Evolutionary conservation across 2,888 invertebrate species (phyloP), one percentile per base, ranked within the genome.

Genomic region (Acleris holmiana): DNA sequence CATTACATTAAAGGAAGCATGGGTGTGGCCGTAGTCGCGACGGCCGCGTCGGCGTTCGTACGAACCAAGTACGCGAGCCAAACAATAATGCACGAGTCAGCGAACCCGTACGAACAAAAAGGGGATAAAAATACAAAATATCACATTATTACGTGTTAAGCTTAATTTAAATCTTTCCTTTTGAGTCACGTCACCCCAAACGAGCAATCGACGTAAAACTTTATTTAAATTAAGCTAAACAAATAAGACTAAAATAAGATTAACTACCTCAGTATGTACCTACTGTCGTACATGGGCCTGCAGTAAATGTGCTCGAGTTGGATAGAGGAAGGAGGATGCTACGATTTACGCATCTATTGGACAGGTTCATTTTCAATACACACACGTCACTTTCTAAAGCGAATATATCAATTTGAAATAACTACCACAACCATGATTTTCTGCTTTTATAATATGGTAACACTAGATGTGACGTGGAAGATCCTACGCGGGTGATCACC

Each of bases 111-210:
- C 77, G 80, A 81, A 83, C 86, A 88, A 77, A 83, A 85, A 84
- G 82, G 82, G 86, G 85, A 80, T 85, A 86, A 88, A 86, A 88
- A 86, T 86, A 88, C 85, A 91, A 91, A 93, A 93, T 93, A 93
- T 93, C 93, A 93, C 93, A 91, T 89, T 86, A 86, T 89, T 91
- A 90, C 84, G 86, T 87, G 92, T 92, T 90, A 91, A 92, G 93
- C 92, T 92, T 90, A 91, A 92, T 92, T 91, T 88, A 90, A 91
- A 87, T 84, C 72, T 76, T 80, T 83, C 78, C 74, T 75, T 73
- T 69, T 61, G 66, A 67, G 66, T 75, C 77, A 73, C 78, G 80
- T 78, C 83, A 81, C 70, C 71, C 79, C 77, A 74, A 72, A 69
- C 77, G 78, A 76, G 75, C 79, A 67, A 70, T 65, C 62, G 54